Percentiles rank a stretch among this genome's conserved stretches.
These are phyloP conservation scores for Dioctria linearis DNA, from an alignment of 2,888 invertebrate genomes.

Conservation along the genomic window DNA sequence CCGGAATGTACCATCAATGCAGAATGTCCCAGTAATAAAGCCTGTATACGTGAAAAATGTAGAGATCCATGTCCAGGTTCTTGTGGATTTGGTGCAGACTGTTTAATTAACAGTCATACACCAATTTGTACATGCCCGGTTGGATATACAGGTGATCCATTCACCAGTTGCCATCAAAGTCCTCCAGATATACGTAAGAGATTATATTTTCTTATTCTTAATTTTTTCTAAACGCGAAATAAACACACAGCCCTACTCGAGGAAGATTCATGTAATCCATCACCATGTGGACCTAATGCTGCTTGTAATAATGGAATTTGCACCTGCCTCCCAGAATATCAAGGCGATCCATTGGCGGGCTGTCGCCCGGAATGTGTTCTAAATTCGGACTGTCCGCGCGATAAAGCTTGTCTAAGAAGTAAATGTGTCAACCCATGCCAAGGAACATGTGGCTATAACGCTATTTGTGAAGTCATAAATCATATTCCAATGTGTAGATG, in stretches of 20 bases:
- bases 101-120: slow-evolving; percentile 79
- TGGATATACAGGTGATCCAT: slow-evolving; percentile 75
- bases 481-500: slow-evolving; percentile 86
- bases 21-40: slow-evolving; percentile 80
- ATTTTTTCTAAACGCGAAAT: neutral
- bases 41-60: slow-evolving; percentile 82
- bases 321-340: slow-evolving; percentile 80
- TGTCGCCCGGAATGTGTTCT: slow-evolving; percentile 86
- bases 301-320: slow-evolving; percentile 79
- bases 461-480: slow-evolving; percentile 83
- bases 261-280: slow-evolving; percentile 79
- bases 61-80: slow-evolving; percentile 82
- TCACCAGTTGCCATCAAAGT: slow-evolving; percentile 70
- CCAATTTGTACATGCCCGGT: slow-evolving; percentile 80
- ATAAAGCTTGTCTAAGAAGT: slow-evolving; percentile 81
- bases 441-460: slow-evolving; percentile 81
- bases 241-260: slow-evolving; percentile 65
- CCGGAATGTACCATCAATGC: slow-evolving; percentile 82
- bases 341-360: slow-evolving; percentile 81
- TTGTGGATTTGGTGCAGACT: slow-evolving; percentile 77
- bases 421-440: slow-evolving; percentile 84
- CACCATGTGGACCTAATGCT: slow-evolving; percentile 84
- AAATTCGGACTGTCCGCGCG: slow-evolving; percentile 79
- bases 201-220: slow-evolving; percentile 62
- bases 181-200: slow-evolving; percentile 60